These are phyloP conservation scores for Eristalinus sepulchralis DNA, from an alignment of 2,888 invertebrate genomes.

Conservation along the genomic window DNA sequence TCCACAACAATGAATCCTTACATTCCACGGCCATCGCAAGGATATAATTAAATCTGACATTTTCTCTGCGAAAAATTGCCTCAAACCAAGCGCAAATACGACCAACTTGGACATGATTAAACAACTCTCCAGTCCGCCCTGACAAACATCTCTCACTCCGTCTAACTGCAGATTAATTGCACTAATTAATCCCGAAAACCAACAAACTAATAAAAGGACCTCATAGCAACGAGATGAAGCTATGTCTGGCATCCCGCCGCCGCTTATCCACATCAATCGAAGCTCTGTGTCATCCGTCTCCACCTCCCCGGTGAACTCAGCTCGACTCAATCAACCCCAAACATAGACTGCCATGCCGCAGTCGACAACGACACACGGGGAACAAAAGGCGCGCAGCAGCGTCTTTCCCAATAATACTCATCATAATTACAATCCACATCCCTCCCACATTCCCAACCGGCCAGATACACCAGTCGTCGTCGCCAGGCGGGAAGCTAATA, in stretches of 20 bases:
- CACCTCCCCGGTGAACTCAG: not conserved
- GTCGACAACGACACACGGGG: not conserved
- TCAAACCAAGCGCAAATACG: constrained; percentile 35
- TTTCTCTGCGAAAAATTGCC: constrained; percentile 12
- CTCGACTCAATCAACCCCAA: constrained; percentile 58
- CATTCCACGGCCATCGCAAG: not conserved
- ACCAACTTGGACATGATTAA: constrained; percentile 50
- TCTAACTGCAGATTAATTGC: constrained; percentile 80
- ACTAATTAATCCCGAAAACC: constrained; percentile 78
- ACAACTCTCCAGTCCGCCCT: constrained; percentile 41
- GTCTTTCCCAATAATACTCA: constrained; percentile 61
- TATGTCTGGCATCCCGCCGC: constrained; percentile 44
- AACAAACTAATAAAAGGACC: constrained; percentile 68
- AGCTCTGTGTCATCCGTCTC: constrained; percentile 45
- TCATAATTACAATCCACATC: constrained; percentile 61
- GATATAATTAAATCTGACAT: constrained; percentile 58
- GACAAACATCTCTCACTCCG: constrained; percentile 34
- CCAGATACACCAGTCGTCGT: constrained; percentile 32
- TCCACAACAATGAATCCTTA: not conserved
- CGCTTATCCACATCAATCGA: constrained; percentile 49
- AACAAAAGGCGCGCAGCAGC: constrained; percentile 31
- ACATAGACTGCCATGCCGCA: not conserved
- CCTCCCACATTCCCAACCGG: constrained; percentile 38
- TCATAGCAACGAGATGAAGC: not conserved
- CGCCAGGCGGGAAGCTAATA: constrained; percentile 56